Base-by-base conservation (phyloP, 2,888 invertebrate genomes). In the Parnassius smintheus region DNA sequence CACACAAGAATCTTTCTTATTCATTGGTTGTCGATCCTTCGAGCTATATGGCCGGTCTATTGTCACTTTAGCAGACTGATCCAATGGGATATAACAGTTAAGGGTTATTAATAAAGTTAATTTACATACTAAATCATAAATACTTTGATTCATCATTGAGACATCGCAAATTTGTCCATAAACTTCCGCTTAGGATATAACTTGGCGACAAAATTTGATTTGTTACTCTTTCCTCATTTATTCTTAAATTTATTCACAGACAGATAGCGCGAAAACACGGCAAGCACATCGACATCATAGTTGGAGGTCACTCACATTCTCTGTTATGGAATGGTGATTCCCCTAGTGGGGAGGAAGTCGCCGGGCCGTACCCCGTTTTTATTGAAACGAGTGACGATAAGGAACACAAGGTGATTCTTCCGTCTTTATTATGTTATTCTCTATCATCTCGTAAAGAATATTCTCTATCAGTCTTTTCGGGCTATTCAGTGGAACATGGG, bases 301-400 rank as follows among this genome's bases (percentile, higher is more conserved):
- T 97, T 0, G 97, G 97, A 1, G 96, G 96, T 0, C 97, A 97
- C 77, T 94, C 95, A 0, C 96, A 97, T 75, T 95, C 95, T 0
- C 93, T 97, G 65, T 90, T 97, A 0, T 97, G 95, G 86, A 94
- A 94, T 9, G 89, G 91, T 0, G 80, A 73, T 0, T 75, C 90
- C 0, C 94, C 94, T 0, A 94, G 94, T 2, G 92, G 93, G 0
- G 94, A 95, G 63, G 76, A 18, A 0, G 92, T 94, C 0, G 85
- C 74, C 2, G 96, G 94, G 1, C 91, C 93, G 0, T 97, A 97
- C 81, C 97, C 97, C 0, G 93, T 95, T 0, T 91, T 95, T 54
- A 68, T 87, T 2, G 77, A 88, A 68, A 73, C 72, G 7, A 74
- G 74, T 13, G 67, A 67, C 11, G 72, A 80, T 62, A 76, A 77